A percentile compares a stretch with the other conserved stretches of the same genome.
phyloP scores from a whole-genome alignment of 2,888 invertebrate species.

The Drosophila anceps region DNA sequence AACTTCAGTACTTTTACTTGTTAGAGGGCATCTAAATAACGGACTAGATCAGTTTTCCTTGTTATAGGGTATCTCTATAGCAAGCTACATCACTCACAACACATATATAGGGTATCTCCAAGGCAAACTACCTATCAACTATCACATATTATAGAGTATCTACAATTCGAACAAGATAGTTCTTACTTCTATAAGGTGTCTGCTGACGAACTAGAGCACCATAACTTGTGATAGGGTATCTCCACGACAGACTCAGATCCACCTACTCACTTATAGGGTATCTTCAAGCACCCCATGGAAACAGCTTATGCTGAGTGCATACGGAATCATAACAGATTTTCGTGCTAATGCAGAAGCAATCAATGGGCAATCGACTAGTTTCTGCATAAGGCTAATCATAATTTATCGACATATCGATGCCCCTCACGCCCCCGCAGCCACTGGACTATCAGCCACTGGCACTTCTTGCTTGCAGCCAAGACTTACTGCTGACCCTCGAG shows the following conservation, averaged over 20 bases:
- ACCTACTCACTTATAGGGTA: background rate
- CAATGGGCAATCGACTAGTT: constrained; percentile 22
- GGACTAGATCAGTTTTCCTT: background rate
- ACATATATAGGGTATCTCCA: background rate
- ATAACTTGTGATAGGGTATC: background rate
- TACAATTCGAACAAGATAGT: background rate
- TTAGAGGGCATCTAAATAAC: background rate
- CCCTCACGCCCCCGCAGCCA: background rate
- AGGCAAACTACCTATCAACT: background rate
- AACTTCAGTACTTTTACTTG: background rate
- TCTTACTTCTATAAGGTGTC: background rate
- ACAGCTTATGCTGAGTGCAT: background rate
- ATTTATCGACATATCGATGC: constrained; percentile 29
- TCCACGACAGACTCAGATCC: accelerated
- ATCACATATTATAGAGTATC: background rate
- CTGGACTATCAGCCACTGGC: background rate
- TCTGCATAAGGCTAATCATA: constrained; percentile 37
- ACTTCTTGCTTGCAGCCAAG: constrained; percentile 12
- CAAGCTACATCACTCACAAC: background rate
- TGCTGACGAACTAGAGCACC: background rate
- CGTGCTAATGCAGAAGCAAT: constrained; percentile 17
- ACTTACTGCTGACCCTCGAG: constrained; percentile 5
- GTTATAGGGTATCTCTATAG: background rate
- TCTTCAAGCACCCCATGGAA: background rate
- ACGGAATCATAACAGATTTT: background rate